Percentiles rank a stretch among this genome's conserved stretches.
These are phyloP conservation scores for Halcyon chelicuti DNA, from an alignment of 2,797 vertebrate species.

Conservation along the genomic window DNA sequence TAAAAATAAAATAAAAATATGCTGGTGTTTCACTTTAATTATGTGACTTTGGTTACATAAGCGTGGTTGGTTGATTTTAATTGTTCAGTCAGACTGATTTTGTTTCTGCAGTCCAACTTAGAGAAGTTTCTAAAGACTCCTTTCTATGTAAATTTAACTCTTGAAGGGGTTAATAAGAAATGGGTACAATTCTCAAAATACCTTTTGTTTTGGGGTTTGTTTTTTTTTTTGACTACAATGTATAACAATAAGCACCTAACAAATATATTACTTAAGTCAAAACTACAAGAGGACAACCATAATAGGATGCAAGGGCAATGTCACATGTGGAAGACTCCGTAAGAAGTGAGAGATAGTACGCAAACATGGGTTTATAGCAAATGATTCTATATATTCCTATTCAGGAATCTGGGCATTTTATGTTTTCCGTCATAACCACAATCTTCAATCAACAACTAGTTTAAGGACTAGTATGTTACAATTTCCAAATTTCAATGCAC, in stretches of 20 bases:
- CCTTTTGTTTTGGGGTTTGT: no score
- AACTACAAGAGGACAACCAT: not conserved
- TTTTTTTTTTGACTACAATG: not conserved
- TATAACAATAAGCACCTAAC: not conserved
- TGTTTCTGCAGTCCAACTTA: not conserved
- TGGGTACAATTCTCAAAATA: not conserved
- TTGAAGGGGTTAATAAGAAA: not conserved
- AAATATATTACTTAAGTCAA: not conserved
- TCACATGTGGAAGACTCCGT: not conserved
- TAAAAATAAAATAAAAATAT: not conserved
- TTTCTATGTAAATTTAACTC: not conserved
- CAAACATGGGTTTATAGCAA: not conserved
- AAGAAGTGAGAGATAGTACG: not conserved
- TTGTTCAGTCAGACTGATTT: not conserved
- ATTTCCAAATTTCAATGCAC: not conserved
- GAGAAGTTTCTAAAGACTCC: not conserved
- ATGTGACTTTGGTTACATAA: not conserved
- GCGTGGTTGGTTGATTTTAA: not conserved
- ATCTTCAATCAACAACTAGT: not conserved
- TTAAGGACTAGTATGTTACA: not conserved
- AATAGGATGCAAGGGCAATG: not conserved
- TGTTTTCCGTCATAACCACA: not conserved
- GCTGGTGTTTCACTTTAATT: not conserved
- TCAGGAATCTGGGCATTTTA: not conserved
- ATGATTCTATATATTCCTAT: not conserved